These are phyloP conservation scores for Microplitis mediator DNA, from an alignment of 1,140 invertebrate genomes.

Conservation along the genomic window DNA sequence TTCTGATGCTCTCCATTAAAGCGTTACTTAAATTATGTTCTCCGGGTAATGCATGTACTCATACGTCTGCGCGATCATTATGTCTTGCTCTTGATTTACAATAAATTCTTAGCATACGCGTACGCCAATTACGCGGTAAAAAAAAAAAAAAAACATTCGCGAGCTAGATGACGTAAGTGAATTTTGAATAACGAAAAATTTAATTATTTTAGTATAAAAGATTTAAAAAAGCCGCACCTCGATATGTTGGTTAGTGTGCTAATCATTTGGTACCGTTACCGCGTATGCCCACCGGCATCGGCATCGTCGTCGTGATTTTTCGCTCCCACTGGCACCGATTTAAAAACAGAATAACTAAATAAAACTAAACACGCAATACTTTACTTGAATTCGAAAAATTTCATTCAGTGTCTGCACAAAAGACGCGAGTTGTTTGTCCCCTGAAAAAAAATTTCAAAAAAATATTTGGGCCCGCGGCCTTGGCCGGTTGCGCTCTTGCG, in stretches of 20 bases:
- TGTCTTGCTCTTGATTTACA: neutral
- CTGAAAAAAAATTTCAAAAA: no score
- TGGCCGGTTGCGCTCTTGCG: no score
- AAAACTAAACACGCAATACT: neutral
- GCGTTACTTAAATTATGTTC: constrained; percentile 39
- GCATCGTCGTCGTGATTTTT: no score
- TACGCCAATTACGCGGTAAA: neutral
- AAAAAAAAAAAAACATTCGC: neutral
- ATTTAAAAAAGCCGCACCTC: neutral
- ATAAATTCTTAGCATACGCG: neutral
- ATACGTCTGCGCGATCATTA: constrained; percentile 47
- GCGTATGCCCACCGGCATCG: neutral
- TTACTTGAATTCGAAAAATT: no score
- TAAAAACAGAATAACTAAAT: neutral
- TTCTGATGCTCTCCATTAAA: neutral
- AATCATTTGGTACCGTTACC: constrained; percentile 32
- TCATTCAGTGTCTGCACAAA: no score
- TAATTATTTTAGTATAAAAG: neutral
- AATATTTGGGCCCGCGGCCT: no score
- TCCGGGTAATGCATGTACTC: constrained; percentile 50
- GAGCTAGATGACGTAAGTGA: no score
- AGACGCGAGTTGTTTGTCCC: no score
- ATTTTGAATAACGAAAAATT: neutral
- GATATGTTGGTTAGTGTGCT: constrained; percentile 39
- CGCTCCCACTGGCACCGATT: neutral